Evolutionary conservation across 2,113 vertebrate genomes (phyloP).

Genomic region (Lanius ludovicianus): DNA sequence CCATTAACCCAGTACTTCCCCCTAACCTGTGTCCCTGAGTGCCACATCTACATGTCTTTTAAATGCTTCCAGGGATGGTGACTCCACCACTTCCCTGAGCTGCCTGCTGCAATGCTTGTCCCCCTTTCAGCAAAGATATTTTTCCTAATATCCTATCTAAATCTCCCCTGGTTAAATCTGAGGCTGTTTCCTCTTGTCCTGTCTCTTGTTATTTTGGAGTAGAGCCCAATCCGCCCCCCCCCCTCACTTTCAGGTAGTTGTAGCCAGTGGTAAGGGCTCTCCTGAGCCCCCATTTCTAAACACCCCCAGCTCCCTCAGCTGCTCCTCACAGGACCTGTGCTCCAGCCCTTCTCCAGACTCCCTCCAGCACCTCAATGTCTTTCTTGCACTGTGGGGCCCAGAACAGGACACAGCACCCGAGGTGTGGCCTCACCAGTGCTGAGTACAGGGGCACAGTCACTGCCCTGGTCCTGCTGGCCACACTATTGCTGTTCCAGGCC

Average conservation of each 20-base stretch:
- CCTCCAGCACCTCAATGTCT: fast-evolving
- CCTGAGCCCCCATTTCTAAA: not conserved
- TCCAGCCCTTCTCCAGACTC: not conserved
- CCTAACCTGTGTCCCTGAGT: not conserved
- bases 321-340: not conserved
- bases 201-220: not conserved
- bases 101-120: not conserved
- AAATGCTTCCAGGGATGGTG: not conserved
- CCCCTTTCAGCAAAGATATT: not conserved
- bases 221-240: not conserved
- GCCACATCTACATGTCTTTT: not conserved
- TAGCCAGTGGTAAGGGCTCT: not conserved
- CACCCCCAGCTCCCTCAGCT: not conserved
- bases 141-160: not conserved
- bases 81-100: not conserved
- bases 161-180: no score
- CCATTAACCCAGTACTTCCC: fast-evolving
- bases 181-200: not conserved
- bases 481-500: fast-evolving
- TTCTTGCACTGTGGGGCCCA: not conserved
- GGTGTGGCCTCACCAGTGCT: not conserved
- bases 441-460: fast-evolving
- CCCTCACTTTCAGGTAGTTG: not conserved
- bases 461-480: not conserved
- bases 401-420: not conserved